These are phyloP conservation scores for Paguma larvata DNA, from an alignment of 2,797 vertebrate species.

Conservation along the genomic window DNA sequence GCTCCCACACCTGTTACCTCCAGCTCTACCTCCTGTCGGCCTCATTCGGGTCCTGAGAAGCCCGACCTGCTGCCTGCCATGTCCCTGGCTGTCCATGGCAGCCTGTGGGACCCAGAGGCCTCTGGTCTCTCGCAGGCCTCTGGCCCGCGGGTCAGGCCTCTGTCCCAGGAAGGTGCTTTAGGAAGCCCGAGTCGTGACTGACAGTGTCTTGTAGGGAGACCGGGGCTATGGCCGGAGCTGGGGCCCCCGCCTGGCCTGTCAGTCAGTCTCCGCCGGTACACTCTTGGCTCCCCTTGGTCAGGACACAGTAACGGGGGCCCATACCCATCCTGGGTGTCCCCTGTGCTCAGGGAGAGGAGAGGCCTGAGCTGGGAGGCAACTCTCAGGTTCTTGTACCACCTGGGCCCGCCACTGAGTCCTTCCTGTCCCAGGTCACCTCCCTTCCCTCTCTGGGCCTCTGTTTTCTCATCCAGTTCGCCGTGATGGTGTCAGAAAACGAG, in stretches of 20 bases:
- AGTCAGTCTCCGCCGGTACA: neutral
- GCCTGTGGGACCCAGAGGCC: neutral
- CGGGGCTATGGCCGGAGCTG: neutral
- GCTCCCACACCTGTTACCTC: neutral
- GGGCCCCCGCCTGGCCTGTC: neutral
- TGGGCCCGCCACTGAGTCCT: neutral
- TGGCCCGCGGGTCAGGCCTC: fast-evolving
- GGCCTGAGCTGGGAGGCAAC: neutral
- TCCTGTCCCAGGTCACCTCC: fast-evolving
- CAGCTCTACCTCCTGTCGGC: neutral
- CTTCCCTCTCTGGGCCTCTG: neutral
- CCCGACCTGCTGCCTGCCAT: neutral
- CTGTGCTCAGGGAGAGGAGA: neutral
- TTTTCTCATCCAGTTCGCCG: neutral
- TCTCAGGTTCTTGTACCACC: neutral
- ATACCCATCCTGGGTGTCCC: neutral
- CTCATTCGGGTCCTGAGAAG: neutral
- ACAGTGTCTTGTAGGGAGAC: neutral
- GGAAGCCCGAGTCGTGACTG: neutral
- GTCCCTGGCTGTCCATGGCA: neutral
- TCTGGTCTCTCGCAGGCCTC: fast-evolving
- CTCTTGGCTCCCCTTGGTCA: neutral
- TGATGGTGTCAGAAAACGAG: neutral
- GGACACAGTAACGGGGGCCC: neutral
- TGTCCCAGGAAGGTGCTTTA: neutral